These are phyloP conservation scores for Lucilia sericata DNA, from an alignment of 1,140 invertebrate genomes.

Conservation along the genomic window DNA sequence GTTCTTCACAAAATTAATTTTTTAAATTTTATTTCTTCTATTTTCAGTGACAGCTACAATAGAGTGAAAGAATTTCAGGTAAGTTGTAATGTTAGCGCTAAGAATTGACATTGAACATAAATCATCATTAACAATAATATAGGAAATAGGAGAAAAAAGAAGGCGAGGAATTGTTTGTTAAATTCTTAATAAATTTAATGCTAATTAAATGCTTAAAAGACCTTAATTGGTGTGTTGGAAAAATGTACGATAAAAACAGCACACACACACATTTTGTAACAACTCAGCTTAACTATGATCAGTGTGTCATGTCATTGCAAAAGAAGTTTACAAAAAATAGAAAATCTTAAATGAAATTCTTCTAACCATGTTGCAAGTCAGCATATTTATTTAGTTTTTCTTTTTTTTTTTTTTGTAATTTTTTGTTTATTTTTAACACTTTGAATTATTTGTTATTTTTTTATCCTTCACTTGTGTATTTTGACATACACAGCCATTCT, in stretches of 20 bases:
- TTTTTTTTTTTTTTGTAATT: neutral
- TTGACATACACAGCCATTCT: neutral
- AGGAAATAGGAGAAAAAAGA: neutral
- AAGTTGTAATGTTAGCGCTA: too few species aligned
- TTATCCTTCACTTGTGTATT: neutral
- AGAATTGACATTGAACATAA: neutral
- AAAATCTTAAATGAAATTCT: slow-evolving; percentile 21
- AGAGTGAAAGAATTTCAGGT: too few species aligned
- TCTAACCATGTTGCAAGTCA: slow-evolving; percentile 3
- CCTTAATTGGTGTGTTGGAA: slow-evolving; percentile 36
- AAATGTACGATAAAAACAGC: neutral
- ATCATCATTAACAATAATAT: slow-evolving; percentile 11
- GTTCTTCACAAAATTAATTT: too few species aligned
- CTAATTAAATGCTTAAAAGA: slow-evolving; percentile 39
- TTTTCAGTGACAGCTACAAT: too few species aligned
- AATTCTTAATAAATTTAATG: slow-evolving; percentile 29
- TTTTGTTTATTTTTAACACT: neutral
- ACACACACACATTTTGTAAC: neutral
- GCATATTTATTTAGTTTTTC: neutral
- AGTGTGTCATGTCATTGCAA: slow-evolving; percentile 9
- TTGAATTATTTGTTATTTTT: slow-evolving; percentile 30
- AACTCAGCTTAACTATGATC: neutral
- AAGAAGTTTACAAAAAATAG: neutral
- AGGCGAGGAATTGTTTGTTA: neutral
- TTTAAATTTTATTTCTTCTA: too few species aligned